Conservation (phyloP, 2,888 invertebrate genomes). For the Eurytoma californica region DNA sequence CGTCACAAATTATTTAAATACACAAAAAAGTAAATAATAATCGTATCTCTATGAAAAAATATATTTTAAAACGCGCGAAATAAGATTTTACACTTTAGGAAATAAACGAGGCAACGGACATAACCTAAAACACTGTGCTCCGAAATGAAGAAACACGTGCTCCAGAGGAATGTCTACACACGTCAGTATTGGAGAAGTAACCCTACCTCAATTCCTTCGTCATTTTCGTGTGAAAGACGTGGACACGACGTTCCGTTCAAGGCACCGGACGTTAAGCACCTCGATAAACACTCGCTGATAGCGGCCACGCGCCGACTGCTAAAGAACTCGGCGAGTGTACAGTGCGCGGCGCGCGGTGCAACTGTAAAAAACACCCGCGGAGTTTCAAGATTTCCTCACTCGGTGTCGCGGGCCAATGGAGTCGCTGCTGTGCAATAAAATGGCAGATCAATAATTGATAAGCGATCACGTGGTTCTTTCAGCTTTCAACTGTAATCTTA, state of each 20-base stretch:
- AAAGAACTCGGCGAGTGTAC: background rate
- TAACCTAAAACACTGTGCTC: conserved; percentile 33
- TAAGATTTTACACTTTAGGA: background rate
- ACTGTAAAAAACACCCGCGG: conserved; percentile 15
- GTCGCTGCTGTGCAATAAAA: conserved; percentile 18
- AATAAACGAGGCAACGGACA: background rate
- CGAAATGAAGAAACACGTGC: conserved; percentile 24
- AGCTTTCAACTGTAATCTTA: background rate
- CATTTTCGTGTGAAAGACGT: conserved; percentile 22
- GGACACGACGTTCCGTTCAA: conserved; percentile 6
- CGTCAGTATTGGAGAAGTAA: background rate
- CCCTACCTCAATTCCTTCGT: conserved; percentile 46
- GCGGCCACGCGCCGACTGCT: conserved; percentile 41
- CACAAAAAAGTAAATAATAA: background rate
- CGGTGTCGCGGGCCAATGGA: conserved; percentile 14
- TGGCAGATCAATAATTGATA: conserved; percentile 37
- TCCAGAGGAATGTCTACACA: background rate
- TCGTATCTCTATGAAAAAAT: background rate
- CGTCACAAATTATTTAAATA: too few species aligned
- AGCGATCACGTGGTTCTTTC: conserved; percentile 17
- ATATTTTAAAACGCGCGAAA: too few species aligned
- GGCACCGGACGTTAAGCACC: conserved; percentile 9
- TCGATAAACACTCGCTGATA: conserved; percentile 7
- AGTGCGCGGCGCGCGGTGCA: background rate
- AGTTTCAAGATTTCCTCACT: conserved; percentile 39